Evolutionary conservation across 2,888 invertebrate genomes (phyloP), one percentile per base, ranked within the genome.

Genomic region (Emmelina monodactyla): DNA sequence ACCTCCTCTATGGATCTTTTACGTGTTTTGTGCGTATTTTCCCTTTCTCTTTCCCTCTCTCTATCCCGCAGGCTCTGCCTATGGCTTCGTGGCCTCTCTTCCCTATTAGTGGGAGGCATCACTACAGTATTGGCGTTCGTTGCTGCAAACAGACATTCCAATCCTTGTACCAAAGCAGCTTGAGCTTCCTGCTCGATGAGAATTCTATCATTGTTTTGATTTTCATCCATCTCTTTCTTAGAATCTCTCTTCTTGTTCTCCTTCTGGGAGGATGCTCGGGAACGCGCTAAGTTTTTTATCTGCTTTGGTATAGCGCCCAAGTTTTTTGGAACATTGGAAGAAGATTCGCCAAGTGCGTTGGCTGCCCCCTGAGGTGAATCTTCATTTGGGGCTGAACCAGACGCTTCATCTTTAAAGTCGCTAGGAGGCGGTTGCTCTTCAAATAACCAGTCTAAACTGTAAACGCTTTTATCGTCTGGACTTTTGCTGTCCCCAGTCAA

Each of bases 221-320:
- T 73, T 41, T 72, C 73, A 42, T 78, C 76, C 45, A 69, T 73
- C 30, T 78, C 75, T 37, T 66, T 78, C 45, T 58, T 75, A 49
- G 66, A 61, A 59, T 82, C 82, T 56, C 64, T 66, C 58, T 72
- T 76, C 57, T 79, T 80, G 59, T 81, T 82, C 58, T 82, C 81
- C 58, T 82, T 81, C 36, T 84, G 81, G 7, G 85, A 84, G 19
- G 85, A 85, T 45, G 83, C 68, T 51, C 83, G 58, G 51, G 80
- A 60, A 67, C 83, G 61, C 46, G 72, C 70, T 67, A 73, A 71
- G 69, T 78, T 79, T 78, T 76, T 81, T 51, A 79, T 69, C 65
- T 86, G 87, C 63, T 90, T 88, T 38, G 87, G 88, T 62, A 87
- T 87, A 42, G 87, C 88, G 39, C 88, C 88, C 51, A 88, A 82